Evolutionary conservation across 2,113 vertebrate species (phyloP).

Genomic region (Notiomystis cincta): DNA sequence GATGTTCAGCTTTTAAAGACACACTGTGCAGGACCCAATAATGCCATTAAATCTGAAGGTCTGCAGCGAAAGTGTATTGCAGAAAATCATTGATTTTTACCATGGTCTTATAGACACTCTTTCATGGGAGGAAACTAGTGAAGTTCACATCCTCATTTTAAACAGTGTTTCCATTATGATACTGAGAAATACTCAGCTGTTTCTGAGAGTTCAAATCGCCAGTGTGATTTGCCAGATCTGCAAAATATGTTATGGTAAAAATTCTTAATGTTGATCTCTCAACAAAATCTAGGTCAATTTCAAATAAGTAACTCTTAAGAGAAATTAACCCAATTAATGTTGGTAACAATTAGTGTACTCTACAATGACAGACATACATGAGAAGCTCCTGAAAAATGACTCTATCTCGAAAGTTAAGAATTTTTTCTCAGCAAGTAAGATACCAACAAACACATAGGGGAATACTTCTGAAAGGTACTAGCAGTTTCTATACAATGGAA

Average conservation of each 20-base stretch:
- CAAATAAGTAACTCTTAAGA: slow-evolving; percentile 41
- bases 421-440: background rate
- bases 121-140: background rate
- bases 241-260: slow-evolving; percentile 14
- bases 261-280: background rate
- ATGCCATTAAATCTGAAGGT: background rate
- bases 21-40: background rate
- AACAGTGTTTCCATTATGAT: background rate
- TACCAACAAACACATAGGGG: background rate
- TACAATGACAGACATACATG: background rate
- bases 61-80: background rate
- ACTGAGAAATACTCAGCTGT: background rate
- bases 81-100: background rate
- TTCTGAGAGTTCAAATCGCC: background rate
- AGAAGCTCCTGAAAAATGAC: background rate
- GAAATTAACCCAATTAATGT: slow-evolving; percentile 48
- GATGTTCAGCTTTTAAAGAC: background rate
- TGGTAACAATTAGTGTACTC: slow-evolving; percentile 26
- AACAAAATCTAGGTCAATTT: slow-evolving; percentile 43
- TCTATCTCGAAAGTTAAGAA: background rate
- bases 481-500: background rate
- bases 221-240: background rate
- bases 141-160: background rate
- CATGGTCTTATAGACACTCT: background rate
- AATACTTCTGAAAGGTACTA: background rate